phyloP scores from a whole-genome alignment of 2,888 invertebrate genomes.

The Lasioglossum marginatum region DNA sequence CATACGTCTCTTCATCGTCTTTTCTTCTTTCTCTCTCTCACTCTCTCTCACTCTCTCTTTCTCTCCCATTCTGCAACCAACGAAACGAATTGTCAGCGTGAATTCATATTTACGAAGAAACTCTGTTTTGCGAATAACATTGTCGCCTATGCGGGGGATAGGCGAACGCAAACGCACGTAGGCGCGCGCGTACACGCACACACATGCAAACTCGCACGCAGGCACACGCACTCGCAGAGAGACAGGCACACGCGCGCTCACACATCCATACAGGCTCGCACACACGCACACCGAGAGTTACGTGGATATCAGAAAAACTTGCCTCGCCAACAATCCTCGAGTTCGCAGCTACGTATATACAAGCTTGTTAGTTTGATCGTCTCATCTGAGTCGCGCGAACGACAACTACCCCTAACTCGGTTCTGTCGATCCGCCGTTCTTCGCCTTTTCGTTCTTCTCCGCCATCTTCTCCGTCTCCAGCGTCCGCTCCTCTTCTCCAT shows the following conservation, averaged over 20 bases:
- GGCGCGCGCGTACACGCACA: background rate
- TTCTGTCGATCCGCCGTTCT: slow-evolving; percentile 16
- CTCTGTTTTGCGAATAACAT: slow-evolving; percentile 24
- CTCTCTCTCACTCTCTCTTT: background rate
- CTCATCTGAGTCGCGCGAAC: slow-evolving; percentile 17
- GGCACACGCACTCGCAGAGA: background rate
- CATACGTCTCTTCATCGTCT: slow-evolving; percentile 29
- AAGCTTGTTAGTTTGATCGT: slow-evolving; percentile 39
- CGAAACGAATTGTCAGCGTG: slow-evolving; percentile 13
- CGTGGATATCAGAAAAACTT: slow-evolving; percentile 34
- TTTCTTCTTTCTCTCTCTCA: background rate
- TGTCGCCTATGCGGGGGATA: slow-evolving; percentile 28
- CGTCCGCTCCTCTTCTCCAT: background rate
- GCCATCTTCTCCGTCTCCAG: background rate
- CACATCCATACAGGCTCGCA: background rate
- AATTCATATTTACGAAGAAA: slow-evolving; percentile 18
- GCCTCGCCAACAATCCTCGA: slow-evolving; percentile 24
- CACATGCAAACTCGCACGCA: too few relatives aligned
- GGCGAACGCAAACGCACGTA: slow-evolving; percentile 25
- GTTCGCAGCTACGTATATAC: slow-evolving; percentile 53
- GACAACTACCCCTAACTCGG: slow-evolving; percentile 3
- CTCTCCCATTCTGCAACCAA: slow-evolving; percentile 3
- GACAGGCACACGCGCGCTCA: background rate
- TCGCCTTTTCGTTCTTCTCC: background rate
- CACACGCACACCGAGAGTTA: slow-evolving; percentile 24